Evolutionary conservation across 1,140 invertebrate genomes (phyloP).

Genomic region (Conus betulinus): DNA sequence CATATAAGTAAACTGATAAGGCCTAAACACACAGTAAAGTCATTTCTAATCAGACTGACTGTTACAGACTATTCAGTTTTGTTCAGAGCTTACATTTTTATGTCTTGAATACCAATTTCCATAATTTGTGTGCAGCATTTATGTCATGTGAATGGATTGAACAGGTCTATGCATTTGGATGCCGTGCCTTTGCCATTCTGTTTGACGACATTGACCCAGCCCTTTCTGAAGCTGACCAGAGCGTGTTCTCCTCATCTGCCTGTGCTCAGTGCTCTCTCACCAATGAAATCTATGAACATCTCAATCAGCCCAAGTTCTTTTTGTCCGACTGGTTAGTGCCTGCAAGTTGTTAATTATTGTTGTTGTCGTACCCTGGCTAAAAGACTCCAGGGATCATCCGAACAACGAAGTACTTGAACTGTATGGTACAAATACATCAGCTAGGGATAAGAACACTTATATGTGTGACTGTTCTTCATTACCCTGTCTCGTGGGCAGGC

Average conservation of each 20-base stretch:
- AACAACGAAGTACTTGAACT: too few species aligned
- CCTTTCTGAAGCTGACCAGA: conserved; percentile 96
- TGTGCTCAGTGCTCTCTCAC: conserved; percentile 98
- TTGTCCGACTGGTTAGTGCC: conserved; percentile 87
- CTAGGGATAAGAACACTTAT: too few species aligned
- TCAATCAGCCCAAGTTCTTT: conserved; percentile 90
- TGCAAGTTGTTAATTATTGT: background rate
- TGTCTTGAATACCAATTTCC: background rate
- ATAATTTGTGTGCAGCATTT: background rate
- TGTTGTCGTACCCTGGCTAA: background rate
- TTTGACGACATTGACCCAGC: conserved; percentile 99
- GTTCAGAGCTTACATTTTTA: too few species aligned
- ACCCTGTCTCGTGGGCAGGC: too few species aligned
- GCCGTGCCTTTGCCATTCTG: conserved; percentile 94
- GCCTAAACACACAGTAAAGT: too few species aligned
- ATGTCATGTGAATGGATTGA: background rate
- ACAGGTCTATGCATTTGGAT: conserved; percentile 93
- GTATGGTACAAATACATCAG: too few species aligned
- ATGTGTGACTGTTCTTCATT: too few species aligned
- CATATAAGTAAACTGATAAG: too few species aligned
- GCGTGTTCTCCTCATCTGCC: conserved; percentile 97
- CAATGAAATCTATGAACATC: conserved; percentile 96
- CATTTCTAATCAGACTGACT: too few species aligned
- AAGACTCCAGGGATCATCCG: too few species aligned
- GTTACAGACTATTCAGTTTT: too few species aligned